Evolutionary conservation across 2,797 vertebrate genomes (phyloP), one percentile per base, ranked within the genome.

Genomic region (Masticophis lateralis): DNA sequence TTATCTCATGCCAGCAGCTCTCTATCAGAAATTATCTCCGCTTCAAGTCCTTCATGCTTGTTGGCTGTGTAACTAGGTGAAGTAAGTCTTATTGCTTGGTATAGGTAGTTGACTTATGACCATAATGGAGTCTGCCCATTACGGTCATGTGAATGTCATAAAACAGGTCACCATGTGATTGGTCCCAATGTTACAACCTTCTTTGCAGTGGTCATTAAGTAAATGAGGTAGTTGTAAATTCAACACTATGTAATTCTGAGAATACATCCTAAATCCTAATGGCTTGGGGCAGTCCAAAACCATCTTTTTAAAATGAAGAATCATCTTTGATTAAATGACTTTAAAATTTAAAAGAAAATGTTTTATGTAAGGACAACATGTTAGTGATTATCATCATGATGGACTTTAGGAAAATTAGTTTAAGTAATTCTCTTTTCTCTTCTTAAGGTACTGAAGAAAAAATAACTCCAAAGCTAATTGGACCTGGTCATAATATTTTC

Each of bases 401-500:
- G 47, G 11, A 63, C 43, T 32, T 79, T 22, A 79, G 18, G 32
- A 79, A 79, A 79, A 79, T 14, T 1, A 47, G 22, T 94, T 92
- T 91, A 88, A 91, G 0, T 69, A 13, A 11, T 91, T 9, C 14
- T 7, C 92, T 22, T 91, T 18, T 90, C 0, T 94, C 93, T 89
- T 61, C 51, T 55, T 27, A 63, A 97, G 97, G 57, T 90, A 43
- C 94, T 88, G 96, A 96, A 87, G 9, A 47, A 92, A 93, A 18
- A 91, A 91, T 94, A 60, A 89, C 86, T 92, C 93, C 95, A 93
- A 95, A 94, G 28, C 94, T 97, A 95, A 93, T 95, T 93, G 97
- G 96, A 92, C 63, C 0, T 0, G 3, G 94, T 55, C 94, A 92
- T 92, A 94, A 13, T 43, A 14, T 93, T 69, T 94, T 98, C 92